Evolutionary conservation across 2,797 vertebrate genomes (phyloP), one percentile per base, ranked within the genome.

Genomic region (Enteromius treurensis): DNA sequence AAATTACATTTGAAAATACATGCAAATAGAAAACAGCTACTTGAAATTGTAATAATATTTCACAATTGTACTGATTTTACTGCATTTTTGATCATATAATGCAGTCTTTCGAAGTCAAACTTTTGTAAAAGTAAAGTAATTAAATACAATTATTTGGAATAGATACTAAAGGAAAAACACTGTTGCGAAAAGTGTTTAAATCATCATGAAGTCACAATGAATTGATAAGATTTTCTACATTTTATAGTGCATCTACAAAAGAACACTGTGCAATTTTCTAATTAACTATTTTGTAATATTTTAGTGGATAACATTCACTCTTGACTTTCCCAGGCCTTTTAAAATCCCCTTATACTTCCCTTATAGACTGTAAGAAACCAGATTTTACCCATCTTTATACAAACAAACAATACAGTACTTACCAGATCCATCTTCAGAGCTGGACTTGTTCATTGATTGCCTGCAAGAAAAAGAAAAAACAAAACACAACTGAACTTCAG

Each of bases 371-470:
- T 37, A 2, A 13, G 34, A 45, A 65, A 32, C 32, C 32, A 2
- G 32, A 32, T 32, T 32, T 32, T 32, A 55, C 29, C 14, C 1
- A 32, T 15, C 49, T 74, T 42, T 64, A 53, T 9, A 37, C 60
- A 60, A 13, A 45, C 15, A 79, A 13, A 80, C 3, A 45, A 21
- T 89, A 93, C 92, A 94, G 90, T 98, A 98, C 97, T 94, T 8
- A 83, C 96, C 95, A 87, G 95, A 96, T 87, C 96, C 93, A 86
- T 99, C 98, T 92, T 99, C 98, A 0, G 96, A 99, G 91, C 95
- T 96, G 85, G 97, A 99, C 93, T 98, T 99, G 92, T 97, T 96
- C 91, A 99, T 94, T 85, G 93, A 92, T 29, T 93, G 90, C 89
- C 96, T 96, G 88, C 86, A 91, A 92, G 62, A 82, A 84, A 90